phyloP scores from a whole-genome alignment of 1,140 invertebrate genomes.

The Probaryconus sp. region DNA sequence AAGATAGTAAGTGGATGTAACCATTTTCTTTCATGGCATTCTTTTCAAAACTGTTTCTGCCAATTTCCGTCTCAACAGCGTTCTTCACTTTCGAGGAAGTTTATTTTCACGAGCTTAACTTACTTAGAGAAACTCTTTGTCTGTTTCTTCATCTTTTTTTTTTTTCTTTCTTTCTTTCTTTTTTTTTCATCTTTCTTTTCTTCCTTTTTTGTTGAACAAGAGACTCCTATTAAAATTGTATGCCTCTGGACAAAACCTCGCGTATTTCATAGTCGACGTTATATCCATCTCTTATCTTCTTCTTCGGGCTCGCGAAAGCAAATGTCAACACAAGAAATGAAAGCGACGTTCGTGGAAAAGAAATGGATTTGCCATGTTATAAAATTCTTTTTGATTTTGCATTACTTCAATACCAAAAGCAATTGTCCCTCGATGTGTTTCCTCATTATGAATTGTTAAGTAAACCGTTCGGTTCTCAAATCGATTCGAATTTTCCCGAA shows the following conservation, averaged over 20 bases:
- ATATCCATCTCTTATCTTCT: slow-evolving; percentile 39
- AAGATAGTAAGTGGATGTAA: slow-evolving; percentile 34
- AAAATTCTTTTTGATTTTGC: slow-evolving; percentile 28
- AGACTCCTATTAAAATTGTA: slow-evolving; percentile 52
- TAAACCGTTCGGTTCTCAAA: not conserved
- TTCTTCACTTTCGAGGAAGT: slow-evolving; percentile 46
- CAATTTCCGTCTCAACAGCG: slow-evolving; percentile 46
- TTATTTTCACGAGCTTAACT: slow-evolving; percentile 53
- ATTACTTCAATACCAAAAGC: slow-evolving; percentile 28
- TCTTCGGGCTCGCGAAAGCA: slow-evolving; percentile 18
- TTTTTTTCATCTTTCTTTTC: not conserved
- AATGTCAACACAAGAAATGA: slow-evolving; percentile 47
- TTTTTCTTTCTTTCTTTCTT: slow-evolving; percentile 4
- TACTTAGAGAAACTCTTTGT: slow-evolving; percentile 47
- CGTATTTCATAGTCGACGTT: slow-evolving; percentile 31
- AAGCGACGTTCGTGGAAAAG: slow-evolving; percentile 26
- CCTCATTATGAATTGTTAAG: slow-evolving; percentile 11
- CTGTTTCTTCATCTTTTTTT: slow-evolving; percentile 4
- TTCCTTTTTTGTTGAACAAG: slow-evolving; percentile 38
- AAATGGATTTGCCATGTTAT: slow-evolving; percentile 40
- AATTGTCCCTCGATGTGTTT: slow-evolving; percentile 21
- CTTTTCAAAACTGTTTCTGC: slow-evolving; percentile 46
- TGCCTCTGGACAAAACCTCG: slow-evolving; percentile 19
- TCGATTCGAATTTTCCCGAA: too few species aligned
- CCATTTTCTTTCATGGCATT: slow-evolving; percentile 32